A percentile compares a stretch with the other conserved stretches of the same genome.
These are phyloP conservation scores for Tupaia tana DNA, from an alignment of 2,113 vertebrate species.

Conservation along the genomic window DNA sequence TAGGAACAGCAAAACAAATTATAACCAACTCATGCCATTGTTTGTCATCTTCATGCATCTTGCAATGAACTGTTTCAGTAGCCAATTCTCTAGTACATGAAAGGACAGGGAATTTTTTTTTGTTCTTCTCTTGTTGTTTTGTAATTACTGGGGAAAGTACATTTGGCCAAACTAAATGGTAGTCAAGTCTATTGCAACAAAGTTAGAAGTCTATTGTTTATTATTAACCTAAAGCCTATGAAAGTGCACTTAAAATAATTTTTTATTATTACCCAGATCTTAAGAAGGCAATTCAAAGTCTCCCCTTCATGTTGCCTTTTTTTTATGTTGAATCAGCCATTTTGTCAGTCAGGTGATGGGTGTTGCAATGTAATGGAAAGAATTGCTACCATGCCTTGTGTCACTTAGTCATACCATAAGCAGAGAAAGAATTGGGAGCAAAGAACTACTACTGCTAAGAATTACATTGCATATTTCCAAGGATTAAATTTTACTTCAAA, in stretches of 20 bases:
- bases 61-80: slow-evolving; percentile 87
- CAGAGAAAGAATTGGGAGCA: slow-evolving; percentile 69
- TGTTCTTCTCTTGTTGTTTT: slow-evolving; percentile 77
- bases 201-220: slow-evolving; percentile 86
- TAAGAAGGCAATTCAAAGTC: slow-evolving; percentile 89
- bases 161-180: slow-evolving; percentile 87
- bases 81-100: slow-evolving; percentile 82
- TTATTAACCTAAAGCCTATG: slow-evolving; percentile 86
- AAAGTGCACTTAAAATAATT: slow-evolving; percentile 90
- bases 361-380: slow-evolving; percentile 83
- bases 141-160: slow-evolving; percentile 89
- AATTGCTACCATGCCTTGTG: slow-evolving; percentile 79
- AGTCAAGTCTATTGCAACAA: slow-evolving; percentile 83
- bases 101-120: slow-evolving; percentile 77
- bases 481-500: slow-evolving; percentile 76
- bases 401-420: slow-evolving; percentile 71
- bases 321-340: slow-evolving; percentile 81
- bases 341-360: slow-evolving; percentile 85
- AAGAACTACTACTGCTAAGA: too few relatives aligned
- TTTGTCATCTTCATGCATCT: slow-evolving; percentile 89
- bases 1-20: slow-evolving; percentile 88
- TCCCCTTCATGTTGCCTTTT: slow-evolving; percentile 86
- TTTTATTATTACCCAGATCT: slow-evolving; percentile 87
- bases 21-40: slow-evolving; percentile 87
- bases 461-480: slow-evolving; percentile 54